phyloP scores from a whole-genome alignment of 2,888 invertebrate genomes.

The Thalpophila matura region DNA sequence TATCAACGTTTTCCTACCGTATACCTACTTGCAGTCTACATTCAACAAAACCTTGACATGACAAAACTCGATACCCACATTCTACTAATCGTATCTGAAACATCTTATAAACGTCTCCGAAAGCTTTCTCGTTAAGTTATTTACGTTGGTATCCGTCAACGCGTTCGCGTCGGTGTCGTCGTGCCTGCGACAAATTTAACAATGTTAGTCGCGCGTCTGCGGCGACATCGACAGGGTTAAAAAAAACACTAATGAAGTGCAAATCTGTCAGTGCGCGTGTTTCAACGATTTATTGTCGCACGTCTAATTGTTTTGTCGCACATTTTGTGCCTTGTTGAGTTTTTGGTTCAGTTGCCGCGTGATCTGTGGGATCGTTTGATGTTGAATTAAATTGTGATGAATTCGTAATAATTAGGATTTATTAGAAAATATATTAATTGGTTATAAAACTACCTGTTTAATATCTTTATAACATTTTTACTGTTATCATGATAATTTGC shows the following conservation, averaged over 20 bases:
- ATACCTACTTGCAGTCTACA: conserved; percentile 1
- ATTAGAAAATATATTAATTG: too few species aligned
- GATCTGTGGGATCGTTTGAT: conserved; percentile 44
- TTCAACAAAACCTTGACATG: conserved; percentile 24
- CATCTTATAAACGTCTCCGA: conserved; percentile 65
- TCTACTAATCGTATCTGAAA: conserved; percentile 35
- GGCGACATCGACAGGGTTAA: conserved; percentile 64
- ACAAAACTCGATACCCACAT: conserved; percentile 21
- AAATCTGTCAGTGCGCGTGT: conserved; percentile 84
- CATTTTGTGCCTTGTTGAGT: conserved; percentile 65
- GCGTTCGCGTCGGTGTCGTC: too few species aligned
- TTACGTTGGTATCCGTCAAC: conserved; percentile 84
- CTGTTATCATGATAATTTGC: too few species aligned
- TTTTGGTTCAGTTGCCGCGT: conserved; percentile 59
- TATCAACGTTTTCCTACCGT: too few species aligned
- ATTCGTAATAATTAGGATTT: conserved; percentile 11
- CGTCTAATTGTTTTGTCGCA: conserved; percentile 75
- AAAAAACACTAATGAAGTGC: conserved; percentile 84
- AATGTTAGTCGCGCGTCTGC: conserved; percentile 76
- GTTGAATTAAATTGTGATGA: conserved; percentile 15
- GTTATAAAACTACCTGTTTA: too few species aligned
- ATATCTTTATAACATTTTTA: neutral
- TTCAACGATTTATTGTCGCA: conserved; percentile 79
- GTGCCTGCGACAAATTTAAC: conserved; percentile 87
- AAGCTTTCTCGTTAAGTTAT: conserved; percentile 77